Evolutionary conservation across 2,797 vertebrate species (phyloP).

Genomic region (Fundulus diaphanus): DNA sequence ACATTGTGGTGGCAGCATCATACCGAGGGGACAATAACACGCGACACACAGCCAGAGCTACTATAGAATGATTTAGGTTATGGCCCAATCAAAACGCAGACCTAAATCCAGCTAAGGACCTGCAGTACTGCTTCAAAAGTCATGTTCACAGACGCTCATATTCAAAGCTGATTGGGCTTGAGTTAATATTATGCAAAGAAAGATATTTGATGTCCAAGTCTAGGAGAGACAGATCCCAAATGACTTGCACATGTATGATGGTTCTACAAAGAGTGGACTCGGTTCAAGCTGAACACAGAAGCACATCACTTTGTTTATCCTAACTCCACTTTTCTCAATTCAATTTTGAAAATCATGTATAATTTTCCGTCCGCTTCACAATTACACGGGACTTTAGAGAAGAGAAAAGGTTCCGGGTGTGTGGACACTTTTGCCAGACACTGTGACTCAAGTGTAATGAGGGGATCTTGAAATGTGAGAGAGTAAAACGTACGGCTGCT

Average conservation of each 20-base stretch:
- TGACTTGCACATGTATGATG: not conserved
- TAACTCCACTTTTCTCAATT: not conserved
- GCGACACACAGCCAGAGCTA: too few species aligned
- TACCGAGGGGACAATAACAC: too few species aligned
- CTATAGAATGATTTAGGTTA: too few species aligned
- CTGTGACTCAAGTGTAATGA: not conserved
- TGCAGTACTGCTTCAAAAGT: too few species aligned
- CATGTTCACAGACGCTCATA: too few species aligned
- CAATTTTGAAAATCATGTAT: not conserved
- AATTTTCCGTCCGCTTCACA: not conserved
- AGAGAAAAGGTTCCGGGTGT: not conserved
- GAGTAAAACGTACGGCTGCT: not conserved
- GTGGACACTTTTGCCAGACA: too few species aligned
- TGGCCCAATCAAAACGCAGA: too few species aligned
- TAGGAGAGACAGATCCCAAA: not conserved
- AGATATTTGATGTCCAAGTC: too few species aligned
- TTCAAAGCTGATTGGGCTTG: too few species aligned
- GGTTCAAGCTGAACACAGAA: not conserved
- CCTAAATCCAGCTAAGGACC: too few species aligned
- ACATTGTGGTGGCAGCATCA: too few species aligned
- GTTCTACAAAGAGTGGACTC: not conserved
- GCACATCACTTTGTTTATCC: not conserved
- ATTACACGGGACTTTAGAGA: not conserved
- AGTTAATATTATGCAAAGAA: too few species aligned
- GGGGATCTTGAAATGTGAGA: not conserved